Evolutionary conservation across 1,140 invertebrate genomes (phyloP).

Genomic region (Akabosia matsudoensis): DNA sequence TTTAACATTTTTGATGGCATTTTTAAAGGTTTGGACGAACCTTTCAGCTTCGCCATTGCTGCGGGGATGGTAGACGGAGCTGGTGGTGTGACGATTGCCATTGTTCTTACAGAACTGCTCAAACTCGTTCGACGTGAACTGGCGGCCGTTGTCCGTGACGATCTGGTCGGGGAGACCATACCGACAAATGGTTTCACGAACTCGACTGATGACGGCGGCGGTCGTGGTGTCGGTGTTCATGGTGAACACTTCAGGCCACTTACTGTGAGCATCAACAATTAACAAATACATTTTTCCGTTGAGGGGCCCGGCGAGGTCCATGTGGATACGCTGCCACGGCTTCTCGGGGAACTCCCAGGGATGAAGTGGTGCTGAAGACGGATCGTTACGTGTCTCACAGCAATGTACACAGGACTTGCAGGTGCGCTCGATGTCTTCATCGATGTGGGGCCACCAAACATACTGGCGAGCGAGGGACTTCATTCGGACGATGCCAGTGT

Average conservation of each 20-base stretch:
- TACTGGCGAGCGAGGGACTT: no score
- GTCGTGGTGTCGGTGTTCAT: slow-evolving; percentile 26
- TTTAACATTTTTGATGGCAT: neutral
- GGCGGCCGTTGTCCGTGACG: slow-evolving; percentile 47
- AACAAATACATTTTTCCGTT: slow-evolving; percentile 47
- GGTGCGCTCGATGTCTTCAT: slow-evolving; percentile 50
- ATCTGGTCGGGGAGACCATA: slow-evolving; percentile 43
- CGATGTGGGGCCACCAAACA: slow-evolving; percentile 51
- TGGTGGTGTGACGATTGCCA: slow-evolving; percentile 42
- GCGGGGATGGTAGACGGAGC: slow-evolving; percentile 46
- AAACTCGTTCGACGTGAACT: slow-evolving; percentile 46
- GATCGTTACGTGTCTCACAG: slow-evolving; percentile 8
- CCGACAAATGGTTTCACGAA: slow-evolving; percentile 39
- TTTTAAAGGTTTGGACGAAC: slow-evolving; percentile 45
- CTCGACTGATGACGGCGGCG: slow-evolving; percentile 1
- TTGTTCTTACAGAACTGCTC: slow-evolving; percentile 40
- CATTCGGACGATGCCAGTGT: no score
- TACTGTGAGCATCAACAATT: slow-evolving; percentile 50
- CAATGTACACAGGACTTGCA: slow-evolving; percentile 41
- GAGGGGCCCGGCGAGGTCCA: slow-evolving; percentile 50
- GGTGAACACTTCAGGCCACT: slow-evolving; percentile 52
- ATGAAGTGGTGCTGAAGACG: slow-evolving; percentile 46
- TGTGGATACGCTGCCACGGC: slow-evolving; percentile 52
- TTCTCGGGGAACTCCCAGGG: slow-evolving; percentile 50
- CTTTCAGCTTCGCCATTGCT: slow-evolving; percentile 48